Evolutionary conservation across 1,140 invertebrate species (phyloP).

Genomic region (Achroia grisella): DNA sequence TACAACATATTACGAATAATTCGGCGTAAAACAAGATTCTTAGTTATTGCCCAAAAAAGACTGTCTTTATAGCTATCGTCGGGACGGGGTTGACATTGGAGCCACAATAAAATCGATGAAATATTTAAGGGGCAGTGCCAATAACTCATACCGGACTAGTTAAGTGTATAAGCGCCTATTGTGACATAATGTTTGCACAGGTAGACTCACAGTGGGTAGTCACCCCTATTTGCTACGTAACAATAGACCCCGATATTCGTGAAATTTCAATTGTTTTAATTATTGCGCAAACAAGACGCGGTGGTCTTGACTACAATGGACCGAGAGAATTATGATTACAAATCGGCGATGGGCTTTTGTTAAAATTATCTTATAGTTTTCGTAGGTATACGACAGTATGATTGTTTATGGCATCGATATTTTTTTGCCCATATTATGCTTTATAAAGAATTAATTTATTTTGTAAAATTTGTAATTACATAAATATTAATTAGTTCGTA

Average conservation of each 20-base stretch:
- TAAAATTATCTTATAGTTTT: too few species aligned
- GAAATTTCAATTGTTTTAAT: constrained; percentile 17
- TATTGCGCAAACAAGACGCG: constrained; percentile 2
- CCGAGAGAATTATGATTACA: too few species aligned
- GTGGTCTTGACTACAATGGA: background rate
- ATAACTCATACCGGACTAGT: constrained; percentile 52
- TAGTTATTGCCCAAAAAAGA: constrained; percentile 44
- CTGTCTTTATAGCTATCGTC: constrained; percentile 53
- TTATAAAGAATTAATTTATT: too few species aligned
- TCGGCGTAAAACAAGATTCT: constrained; percentile 35
- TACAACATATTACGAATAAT: constrained; percentile 9
- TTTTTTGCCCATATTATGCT: too few species aligned
- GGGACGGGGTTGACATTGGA: constrained; percentile 66
- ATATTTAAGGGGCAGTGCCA: constrained; percentile 55
- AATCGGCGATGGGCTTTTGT: too few species aligned
- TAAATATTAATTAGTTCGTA: too few species aligned
- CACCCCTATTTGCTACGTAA: background rate
- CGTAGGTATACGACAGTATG: too few species aligned
- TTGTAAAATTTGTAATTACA: too few species aligned
- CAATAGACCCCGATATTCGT: constrained; percentile 9
- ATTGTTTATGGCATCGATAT: too few species aligned
- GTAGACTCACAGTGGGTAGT: constrained; percentile 41
- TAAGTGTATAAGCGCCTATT: constrained; percentile 29
- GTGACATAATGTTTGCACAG: constrained; percentile 49
- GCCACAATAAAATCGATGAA: constrained; percentile 72